phyloP scores from a whole-genome alignment of 2,888 invertebrate species.

The Eupithecia vulgata region DNA sequence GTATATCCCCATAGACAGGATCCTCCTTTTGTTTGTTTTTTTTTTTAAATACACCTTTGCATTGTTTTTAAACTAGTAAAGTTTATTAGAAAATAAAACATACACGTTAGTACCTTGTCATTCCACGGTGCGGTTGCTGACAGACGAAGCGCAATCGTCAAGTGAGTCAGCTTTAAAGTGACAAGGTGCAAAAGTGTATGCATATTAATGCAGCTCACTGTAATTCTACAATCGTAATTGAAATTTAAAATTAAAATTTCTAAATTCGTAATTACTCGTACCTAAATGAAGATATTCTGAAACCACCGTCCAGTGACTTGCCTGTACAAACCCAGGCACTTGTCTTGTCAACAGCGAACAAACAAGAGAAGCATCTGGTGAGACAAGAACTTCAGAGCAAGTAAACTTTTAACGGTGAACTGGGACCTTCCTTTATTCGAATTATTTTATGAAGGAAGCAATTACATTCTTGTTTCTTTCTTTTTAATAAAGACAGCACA shows the following conservation, averaged over 20 bases:
- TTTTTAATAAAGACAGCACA: not conserved
- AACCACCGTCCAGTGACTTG: slow-evolving; percentile 10
- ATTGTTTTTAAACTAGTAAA: no score
- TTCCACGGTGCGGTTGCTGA: no score
- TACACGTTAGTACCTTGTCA: no score
- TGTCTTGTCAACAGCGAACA: slow-evolving; percentile 34
- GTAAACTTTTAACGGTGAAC: slow-evolving; percentile 25
- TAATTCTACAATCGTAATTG: not conserved
- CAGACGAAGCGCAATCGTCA: no score
- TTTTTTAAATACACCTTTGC: no score
- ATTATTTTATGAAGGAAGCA: not conserved
- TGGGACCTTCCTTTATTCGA: slow-evolving; percentile 20
- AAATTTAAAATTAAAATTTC: no score
- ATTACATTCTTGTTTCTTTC: not conserved
- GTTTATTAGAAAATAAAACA: no score
- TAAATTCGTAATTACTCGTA: no score
- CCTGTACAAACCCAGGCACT: slow-evolving; percentile 25
- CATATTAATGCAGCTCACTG: not conserved
- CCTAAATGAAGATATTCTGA: not conserved
- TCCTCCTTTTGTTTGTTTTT: no score
- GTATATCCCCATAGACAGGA: no score
- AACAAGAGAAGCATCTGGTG: slow-evolving; percentile 37
- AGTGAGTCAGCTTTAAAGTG: not conserved
- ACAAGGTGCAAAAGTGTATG: not conserved
- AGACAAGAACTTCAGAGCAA: slow-evolving; percentile 34